phyloP scores from a whole-genome alignment of 37 sponge, comb jelly and placozoan genomes.

The Oscarella lobularis region DNA sequence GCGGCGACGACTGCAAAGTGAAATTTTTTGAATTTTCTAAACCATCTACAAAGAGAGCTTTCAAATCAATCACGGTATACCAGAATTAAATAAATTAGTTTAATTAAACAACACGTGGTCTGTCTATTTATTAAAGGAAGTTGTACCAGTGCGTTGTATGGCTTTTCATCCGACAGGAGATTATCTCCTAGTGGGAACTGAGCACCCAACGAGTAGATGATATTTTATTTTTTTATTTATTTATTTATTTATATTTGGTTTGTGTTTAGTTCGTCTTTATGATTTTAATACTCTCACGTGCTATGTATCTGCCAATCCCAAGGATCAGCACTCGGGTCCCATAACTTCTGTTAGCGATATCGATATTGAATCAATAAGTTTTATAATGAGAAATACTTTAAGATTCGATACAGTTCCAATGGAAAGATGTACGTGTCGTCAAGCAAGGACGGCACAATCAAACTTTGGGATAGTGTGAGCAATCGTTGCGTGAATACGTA shows the following conservation, averaged over 20 bases:
- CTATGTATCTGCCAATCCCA: conserved; percentile 75
- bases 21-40: conserved; percentile 89
- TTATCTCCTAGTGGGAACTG: conserved; percentile 72
- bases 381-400: not conserved
- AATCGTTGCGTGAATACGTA: conserved; percentile 79
- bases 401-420: conserved; percentile 66
- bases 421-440: conserved; percentile 66
- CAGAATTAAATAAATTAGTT: not conserved
- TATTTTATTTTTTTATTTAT: not conserved
- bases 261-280: conserved; percentile 67
- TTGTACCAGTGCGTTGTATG: conserved; percentile 40
- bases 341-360: conserved; percentile 46
- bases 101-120: too few relatives aligned
- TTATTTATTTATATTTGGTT: not conserved
- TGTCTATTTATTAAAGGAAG: conserved; percentile 52
- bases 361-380: not conserved
- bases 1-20: conserved; percentile 69
- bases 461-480: conserved; percentile 95
- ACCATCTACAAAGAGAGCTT: conserved; percentile 66
- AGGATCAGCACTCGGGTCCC: conserved; percentile 72
- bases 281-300: conserved; percentile 78
- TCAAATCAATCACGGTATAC: conserved; percentile 31
- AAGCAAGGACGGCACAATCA: conserved; percentile 85
- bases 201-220: conserved; percentile 56
- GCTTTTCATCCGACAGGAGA: conserved; percentile 87